Evolutionary conservation across 2,888 invertebrate species (phyloP).

Genomic region (Ormyrus thymus): DNA sequence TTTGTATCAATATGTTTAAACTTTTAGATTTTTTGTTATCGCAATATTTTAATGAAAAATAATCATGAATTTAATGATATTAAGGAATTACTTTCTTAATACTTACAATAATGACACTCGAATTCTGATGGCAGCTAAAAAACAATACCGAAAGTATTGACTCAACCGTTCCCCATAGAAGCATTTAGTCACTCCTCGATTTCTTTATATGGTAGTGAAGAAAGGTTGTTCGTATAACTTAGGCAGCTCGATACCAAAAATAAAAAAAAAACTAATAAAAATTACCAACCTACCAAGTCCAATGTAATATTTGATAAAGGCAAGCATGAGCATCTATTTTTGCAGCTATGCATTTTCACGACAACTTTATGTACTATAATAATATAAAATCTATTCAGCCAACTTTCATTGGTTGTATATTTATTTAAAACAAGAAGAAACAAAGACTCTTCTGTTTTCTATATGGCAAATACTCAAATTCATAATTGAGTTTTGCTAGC

Average conservation of each 20-base stretch:
- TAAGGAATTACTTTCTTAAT: too few relatives aligned
- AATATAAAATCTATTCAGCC: conserved; percentile 32
- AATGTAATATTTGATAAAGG: conserved; percentile 51
- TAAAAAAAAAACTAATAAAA: conserved; percentile 51
- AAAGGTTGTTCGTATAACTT: conserved; percentile 64
- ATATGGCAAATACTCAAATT: conserved; percentile 24
- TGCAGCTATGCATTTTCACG: conserved; percentile 69
- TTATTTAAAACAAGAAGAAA: conserved; percentile 30
- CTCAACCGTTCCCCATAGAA: conserved; percentile 43
- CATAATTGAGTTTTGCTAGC: conserved; percentile 18
- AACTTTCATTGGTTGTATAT: conserved; percentile 60
- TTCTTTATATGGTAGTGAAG: conserved; percentile 51
- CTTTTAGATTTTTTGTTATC: too few relatives aligned
- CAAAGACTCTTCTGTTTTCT: conserved; percentile 20
- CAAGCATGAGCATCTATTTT: conserved; percentile 69
- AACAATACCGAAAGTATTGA: conserved; percentile 52
- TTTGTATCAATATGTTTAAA: too few relatives aligned
- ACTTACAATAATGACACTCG: conserved; percentile 16
- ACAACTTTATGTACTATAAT: conserved; percentile 63
- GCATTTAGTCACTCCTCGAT: conserved; percentile 52
- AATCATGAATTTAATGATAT: too few relatives aligned
- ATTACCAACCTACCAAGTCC: conserved; percentile 20
- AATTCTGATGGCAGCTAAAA: conserved; percentile 20
- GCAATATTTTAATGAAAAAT: too few relatives aligned
- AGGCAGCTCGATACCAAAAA: conserved; percentile 72